These are phyloP conservation scores for Tokudaia muenninki DNA, from an alignment of 2,797 vertebrate genomes.

Conservation along the genomic window DNA sequence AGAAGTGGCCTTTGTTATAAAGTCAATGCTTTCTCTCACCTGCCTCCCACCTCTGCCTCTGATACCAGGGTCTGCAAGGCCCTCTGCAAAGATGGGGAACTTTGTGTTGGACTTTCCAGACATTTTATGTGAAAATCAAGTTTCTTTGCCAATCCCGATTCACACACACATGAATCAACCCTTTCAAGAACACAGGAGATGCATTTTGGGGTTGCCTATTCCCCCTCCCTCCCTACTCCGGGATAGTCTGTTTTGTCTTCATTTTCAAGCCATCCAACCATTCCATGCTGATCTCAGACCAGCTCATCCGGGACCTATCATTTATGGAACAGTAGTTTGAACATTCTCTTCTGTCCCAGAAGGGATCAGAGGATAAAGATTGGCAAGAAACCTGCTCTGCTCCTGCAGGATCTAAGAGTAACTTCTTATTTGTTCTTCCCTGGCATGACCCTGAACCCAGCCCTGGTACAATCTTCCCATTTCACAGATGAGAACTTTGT, in stretches of 20 bases:
- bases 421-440: accelerated
- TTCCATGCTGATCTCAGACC: not conserved
- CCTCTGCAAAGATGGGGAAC: not conserved
- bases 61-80: not conserved
- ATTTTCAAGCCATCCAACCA: not conserved
- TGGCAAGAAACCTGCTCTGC: accelerated
- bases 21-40: not conserved
- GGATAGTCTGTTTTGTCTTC: not conserved
- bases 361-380: not conserved
- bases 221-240: not conserved
- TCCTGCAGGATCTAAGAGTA: too few relatives aligned
- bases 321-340: not conserved
- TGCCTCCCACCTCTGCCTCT: not conserved
- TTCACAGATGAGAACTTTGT: not conserved
- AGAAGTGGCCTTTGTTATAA: not conserved
- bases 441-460: too few relatives aligned
- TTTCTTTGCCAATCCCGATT: not conserved
- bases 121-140: not conserved
- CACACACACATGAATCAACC: not conserved
- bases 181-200: not conserved
- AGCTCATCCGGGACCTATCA: not conserved
- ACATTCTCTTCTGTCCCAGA: too few relatives aligned
- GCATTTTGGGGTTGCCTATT: not conserved
- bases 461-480: not conserved
- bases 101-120: not conserved